These are phyloP conservation scores for Moxostoma hubbsi DNA, from an alignment of 2,797 vertebrate species.

Conservation along the genomic window DNA sequence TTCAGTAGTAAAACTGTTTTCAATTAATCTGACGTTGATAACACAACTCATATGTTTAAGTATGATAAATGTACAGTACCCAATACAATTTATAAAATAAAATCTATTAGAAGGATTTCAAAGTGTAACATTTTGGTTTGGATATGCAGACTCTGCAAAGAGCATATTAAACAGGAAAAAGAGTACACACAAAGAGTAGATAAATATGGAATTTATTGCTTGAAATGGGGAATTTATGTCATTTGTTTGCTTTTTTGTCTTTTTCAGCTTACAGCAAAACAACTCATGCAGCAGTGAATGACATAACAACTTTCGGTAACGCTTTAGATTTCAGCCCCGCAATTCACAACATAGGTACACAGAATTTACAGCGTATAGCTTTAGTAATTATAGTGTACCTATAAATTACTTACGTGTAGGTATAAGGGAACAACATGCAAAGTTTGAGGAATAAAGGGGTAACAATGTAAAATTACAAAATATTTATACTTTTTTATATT, in stretches of 20 bases:
- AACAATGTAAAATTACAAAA: too few species aligned
- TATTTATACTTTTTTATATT: too few species aligned
- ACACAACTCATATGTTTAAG: neutral
- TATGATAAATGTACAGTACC: neutral
- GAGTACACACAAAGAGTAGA: neutral
- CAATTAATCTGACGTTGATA: neutral
- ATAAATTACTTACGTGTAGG: too few species aligned
- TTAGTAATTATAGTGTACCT: too few species aligned
- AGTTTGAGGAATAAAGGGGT: too few species aligned
- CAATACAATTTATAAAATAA: too few species aligned
- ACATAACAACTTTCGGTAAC: too few species aligned
- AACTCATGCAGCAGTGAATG: neutral
- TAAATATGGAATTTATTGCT: neutral
- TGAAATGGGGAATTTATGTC: neutral
- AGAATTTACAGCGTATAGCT: too few species aligned
- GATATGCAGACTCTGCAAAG: neutral
- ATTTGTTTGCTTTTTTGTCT: neutral
- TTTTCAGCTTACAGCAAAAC: slow-evolving; percentile 20
- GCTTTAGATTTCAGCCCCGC: too few species aligned
- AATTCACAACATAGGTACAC: too few species aligned
- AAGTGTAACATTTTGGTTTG: neutral
- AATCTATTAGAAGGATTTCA: neutral
- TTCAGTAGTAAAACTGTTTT: slow-evolving; percentile 7
- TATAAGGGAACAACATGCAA: too few species aligned
- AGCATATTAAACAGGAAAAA: neutral